Evolutionary conservation across 2,797 vertebrate species (phyloP).

Genomic region (Melanotaenia nigrans): DNA sequence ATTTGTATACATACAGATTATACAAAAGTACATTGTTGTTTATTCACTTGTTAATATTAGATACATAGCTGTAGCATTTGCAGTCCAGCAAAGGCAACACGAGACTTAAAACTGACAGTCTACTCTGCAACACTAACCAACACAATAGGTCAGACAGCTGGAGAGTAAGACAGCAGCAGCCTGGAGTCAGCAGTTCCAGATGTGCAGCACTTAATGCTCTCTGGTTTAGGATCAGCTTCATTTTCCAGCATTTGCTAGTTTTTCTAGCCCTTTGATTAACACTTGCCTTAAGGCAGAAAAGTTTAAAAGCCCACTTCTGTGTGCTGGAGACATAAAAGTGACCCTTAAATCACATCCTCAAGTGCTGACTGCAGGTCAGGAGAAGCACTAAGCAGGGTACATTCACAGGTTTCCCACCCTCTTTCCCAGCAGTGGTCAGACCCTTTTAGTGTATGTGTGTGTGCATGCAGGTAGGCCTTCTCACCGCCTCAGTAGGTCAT

Average conservation of each 20-base stretch:
- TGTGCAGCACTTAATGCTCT: constrained; percentile 5
- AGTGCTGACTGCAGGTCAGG: constrained; percentile 56
- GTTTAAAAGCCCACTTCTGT: background rate
- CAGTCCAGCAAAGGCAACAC: constrained; percentile 87
- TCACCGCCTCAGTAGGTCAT: constrained; percentile 66
- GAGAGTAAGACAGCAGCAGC: constrained; percentile 30
- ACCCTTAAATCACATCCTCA: constrained; percentile 45
- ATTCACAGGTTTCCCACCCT: constrained; percentile 80
- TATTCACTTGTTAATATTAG: constrained; percentile 59
- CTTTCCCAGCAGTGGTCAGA: constrained; percentile 79
- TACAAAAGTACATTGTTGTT: constrained; percentile 61
- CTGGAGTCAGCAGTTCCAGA: constrained; percentile 52
- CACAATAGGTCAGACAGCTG: constrained; percentile 22
- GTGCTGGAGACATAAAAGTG: constrained; percentile 32
- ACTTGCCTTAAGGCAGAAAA: constrained; percentile 24
- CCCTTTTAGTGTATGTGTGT: constrained; percentile 66
- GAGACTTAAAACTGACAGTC: constrained; percentile 54
- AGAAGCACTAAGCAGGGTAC: constrained; percentile 78
- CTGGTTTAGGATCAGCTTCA: constrained; percentile 43
- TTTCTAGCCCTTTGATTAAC: constrained; percentile 48
- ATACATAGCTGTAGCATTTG: constrained; percentile 87
- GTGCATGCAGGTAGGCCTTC: constrained; percentile 57
- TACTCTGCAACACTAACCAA: constrained; percentile 53
- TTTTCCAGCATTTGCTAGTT: constrained; percentile 7
- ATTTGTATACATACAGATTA: constrained; percentile 74